Conservation (phyloP, 92 coral and sea anemone species). For the Porites cylindrica region DNA sequence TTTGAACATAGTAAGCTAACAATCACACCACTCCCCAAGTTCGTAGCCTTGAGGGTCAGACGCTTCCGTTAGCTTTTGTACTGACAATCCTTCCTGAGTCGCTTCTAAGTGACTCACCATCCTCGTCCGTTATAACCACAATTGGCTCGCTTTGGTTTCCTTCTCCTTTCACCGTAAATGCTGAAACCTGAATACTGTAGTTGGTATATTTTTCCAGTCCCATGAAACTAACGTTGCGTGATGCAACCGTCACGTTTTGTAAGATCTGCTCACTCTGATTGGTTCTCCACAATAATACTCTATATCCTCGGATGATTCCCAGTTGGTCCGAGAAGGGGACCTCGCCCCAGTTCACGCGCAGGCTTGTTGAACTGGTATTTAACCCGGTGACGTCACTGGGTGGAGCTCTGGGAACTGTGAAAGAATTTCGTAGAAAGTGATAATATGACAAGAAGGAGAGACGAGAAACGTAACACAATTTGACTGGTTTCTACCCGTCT, state of each 20-base stretch:
- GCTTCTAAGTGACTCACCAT: conserved; percentile 57
- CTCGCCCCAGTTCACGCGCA: conserved; percentile 78
- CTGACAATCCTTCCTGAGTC: too few species aligned
- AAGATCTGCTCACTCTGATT: conserved; percentile 27
- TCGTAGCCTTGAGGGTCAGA: too few species aligned
- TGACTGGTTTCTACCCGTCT: too few species aligned
- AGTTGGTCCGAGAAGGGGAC: conserved; percentile 69
- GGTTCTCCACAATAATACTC: conserved; percentile 31
- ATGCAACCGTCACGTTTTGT: conserved; percentile 27
- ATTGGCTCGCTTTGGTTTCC: conserved; percentile 57
- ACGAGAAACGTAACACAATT: neutral
- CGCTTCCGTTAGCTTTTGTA: too few species aligned
- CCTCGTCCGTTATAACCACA: conserved; percentile 72
- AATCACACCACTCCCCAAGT: too few species aligned
- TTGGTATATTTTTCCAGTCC: conserved; percentile 71
- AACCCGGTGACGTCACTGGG: conserved; percentile 59
- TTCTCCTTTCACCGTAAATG: conserved; percentile 70
- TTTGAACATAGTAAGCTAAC: too few species aligned
- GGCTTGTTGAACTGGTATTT: conserved; percentile 77
- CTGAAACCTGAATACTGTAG: conserved; percentile 67
- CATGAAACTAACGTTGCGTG: conserved; percentile 26
- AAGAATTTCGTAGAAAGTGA: neutral
- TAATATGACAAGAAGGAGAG: neutral
- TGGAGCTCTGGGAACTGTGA: conserved; percentile 77
- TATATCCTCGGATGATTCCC: conserved; percentile 81